Conservation (phyloP, 2,888 invertebrate species). For the Unio delphinus region DNA sequence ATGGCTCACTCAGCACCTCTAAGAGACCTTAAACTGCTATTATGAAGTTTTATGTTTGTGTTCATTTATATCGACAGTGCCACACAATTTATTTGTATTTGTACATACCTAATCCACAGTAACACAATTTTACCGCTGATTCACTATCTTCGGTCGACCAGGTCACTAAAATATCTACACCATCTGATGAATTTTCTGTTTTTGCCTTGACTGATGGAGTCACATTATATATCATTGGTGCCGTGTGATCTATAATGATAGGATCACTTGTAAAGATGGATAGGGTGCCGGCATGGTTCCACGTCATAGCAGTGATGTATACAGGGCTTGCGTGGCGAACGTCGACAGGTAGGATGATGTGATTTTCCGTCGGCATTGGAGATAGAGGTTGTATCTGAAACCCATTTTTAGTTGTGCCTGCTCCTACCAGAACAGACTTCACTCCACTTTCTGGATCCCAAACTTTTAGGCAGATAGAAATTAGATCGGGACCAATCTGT, state of each 20-base stretch:
- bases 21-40: too few relatives aligned
- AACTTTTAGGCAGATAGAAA: too few relatives aligned
- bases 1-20: too few relatives aligned
- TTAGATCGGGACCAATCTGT: too few relatives aligned
- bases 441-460: too few relatives aligned
- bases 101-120: slow-evolving; percentile 9
- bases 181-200: background rate
- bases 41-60: too few relatives aligned
- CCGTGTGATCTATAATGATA: slow-evolving; percentile 36
- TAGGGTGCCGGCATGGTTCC: slow-evolving; percentile 38
- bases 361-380: too few relatives aligned
- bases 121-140: slow-evolving; percentile 3
- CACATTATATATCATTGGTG: slow-evolving; percentile 20
- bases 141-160: slow-evolving; percentile 9
- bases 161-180: background rate
- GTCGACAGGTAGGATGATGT: slow-evolving; percentile 2
- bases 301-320: slow-evolving; percentile 29
- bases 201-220: background rate
- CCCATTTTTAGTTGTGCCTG: too few relatives aligned
- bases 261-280: slow-evolving; percentile 24
- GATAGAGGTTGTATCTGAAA: too few relatives aligned
- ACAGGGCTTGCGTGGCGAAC: slow-evolving; percentile 30
- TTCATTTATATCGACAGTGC: too few relatives aligned
- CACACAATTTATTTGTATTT: too few relatives aligned
- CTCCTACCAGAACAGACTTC: too few relatives aligned